Percentiles rank a stretch among this genome's conserved stretches.
phyloP scores from a whole-genome alignment of 2,797 vertebrate genomes.

The Distichodus sexfasciatus region DNA sequence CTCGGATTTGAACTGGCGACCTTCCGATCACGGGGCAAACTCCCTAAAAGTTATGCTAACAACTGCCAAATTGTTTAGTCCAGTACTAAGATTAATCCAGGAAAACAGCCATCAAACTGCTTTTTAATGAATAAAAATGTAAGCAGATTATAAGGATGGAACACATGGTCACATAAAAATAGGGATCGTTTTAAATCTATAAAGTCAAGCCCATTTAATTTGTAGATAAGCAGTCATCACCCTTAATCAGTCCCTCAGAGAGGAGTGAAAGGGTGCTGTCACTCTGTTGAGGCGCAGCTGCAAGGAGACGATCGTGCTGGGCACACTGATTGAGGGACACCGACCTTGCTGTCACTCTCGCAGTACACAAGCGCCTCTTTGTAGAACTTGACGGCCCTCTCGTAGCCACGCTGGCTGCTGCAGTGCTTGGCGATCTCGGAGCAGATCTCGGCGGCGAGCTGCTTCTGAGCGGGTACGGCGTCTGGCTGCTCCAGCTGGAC shows the following conservation, averaged over 20 bases:
- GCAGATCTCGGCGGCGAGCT: constrained; percentile 93
- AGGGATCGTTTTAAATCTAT: too few species aligned
- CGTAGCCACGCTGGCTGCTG: constrained; percentile 88
- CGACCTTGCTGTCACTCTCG: constrained; percentile 95
- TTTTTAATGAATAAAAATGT: too few species aligned
- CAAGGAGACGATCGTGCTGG: constrained; percentile 67
- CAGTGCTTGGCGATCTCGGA: constrained; percentile 94
- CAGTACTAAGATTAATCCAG: too few species aligned
- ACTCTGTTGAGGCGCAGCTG: constrained; percentile 68
- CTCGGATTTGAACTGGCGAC: too few species aligned
- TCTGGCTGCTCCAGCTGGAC: constrained; percentile 92
- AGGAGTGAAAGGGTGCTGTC: constrained; percentile 18
- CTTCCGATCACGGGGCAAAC: too few species aligned
- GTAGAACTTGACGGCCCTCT: constrained; percentile 97
- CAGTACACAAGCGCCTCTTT: constrained; percentile 98
- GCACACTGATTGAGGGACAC: constrained; percentile 67
- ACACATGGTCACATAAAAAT: too few species aligned
- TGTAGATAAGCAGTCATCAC: too few species aligned
- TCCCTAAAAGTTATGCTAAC: too few species aligned
- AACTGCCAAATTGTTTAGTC: too few species aligned
- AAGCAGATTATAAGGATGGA: too few species aligned
- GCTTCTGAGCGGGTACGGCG: constrained; percentile 84
- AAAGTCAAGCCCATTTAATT: too few species aligned
- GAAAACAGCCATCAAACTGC: too few species aligned
- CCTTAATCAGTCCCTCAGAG: constrained; percentile 27